A percentile compares a stretch with the other conserved stretches of the same genome.
phyloP scores from a whole-genome alignment of 1,140 invertebrate species.

The Leptonema lineaticorne region DNA sequence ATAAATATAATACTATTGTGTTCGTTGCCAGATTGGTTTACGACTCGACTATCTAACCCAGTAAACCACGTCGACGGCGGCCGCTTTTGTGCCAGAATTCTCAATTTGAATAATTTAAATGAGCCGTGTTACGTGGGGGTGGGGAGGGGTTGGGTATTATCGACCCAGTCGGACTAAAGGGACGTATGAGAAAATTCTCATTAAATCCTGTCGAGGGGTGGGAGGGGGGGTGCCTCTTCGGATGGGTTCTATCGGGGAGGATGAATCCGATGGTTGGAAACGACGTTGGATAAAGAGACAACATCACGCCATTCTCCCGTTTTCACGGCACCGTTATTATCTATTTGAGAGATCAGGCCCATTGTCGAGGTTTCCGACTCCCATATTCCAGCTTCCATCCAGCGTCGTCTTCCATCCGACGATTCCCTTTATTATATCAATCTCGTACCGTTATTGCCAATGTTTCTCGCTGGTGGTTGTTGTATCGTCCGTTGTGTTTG shows the following conservation, averaged over 20 bases:
- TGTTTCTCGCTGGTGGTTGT: too few relatives aligned
- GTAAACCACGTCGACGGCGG: too few relatives aligned
- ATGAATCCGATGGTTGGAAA: neutral
- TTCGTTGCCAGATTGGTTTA: too few relatives aligned
- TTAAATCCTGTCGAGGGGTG: neutral
- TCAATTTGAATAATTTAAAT: neutral
- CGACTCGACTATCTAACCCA: too few relatives aligned
- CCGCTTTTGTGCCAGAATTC: too few relatives aligned
- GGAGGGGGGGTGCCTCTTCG: neutral
- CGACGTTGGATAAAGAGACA: conserved; percentile 13
- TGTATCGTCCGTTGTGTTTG: too few relatives aligned
- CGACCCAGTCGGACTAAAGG: neutral
- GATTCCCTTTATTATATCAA: conserved; percentile 15
- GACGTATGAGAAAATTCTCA: conserved; percentile 18
- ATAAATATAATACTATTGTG: too few relatives aligned
- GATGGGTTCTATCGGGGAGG: neutral
- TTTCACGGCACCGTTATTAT: conserved; percentile 16
- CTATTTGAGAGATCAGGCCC: conserved; percentile 17
- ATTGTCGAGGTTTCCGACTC: conserved; percentile 14
- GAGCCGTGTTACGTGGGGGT: neutral
- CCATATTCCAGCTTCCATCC: conserved; percentile 5
- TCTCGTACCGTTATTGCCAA: neutral
- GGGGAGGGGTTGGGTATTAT: neutral
- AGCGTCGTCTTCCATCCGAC: neutral
- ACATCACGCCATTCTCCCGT: conserved; percentile 17